phyloP scores from a whole-genome alignment of 2,113 vertebrate species.

The Engraulis encrasicolus region DNA sequence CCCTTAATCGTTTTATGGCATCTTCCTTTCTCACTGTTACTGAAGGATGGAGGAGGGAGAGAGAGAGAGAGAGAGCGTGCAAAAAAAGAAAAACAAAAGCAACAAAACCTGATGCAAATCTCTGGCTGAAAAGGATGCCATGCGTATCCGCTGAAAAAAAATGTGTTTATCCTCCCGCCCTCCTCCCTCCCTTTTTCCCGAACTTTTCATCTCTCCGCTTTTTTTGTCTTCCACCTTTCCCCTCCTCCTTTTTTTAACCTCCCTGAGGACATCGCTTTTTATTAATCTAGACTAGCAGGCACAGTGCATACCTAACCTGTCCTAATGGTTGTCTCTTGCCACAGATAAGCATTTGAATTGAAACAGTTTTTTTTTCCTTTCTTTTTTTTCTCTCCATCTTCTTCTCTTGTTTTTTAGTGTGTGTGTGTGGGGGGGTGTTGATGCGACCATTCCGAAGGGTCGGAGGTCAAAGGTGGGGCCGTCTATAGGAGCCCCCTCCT shows the following conservation, averaged over 20 bases:
- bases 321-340: not conserved
- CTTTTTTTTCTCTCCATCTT: not conserved
- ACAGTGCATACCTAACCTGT: not conserved
- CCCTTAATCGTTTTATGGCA: conserved; percentile 69
- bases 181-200: not conserved
- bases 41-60: conserved; percentile 38
- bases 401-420: conserved; percentile 14
- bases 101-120: conserved; percentile 43
- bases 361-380: not conserved
- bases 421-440: conserved; percentile 38
- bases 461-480: conserved; percentile 68
- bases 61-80: conserved; percentile 28
- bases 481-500: conserved; percentile 61
- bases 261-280: conserved; percentile 30
- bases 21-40: conserved; percentile 59
- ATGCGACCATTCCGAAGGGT: conserved; percentile 32
- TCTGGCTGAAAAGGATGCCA: not conserved
- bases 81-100: conserved; percentile 1
- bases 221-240: not conserved
- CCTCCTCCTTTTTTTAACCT: conserved; percentile 28
- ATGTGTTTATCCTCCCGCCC: conserved; percentile 22
- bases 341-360: conserved; percentile 12
- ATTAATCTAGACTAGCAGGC: not conserved
- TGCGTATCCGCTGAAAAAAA: conserved; percentile 28
- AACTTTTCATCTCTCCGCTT: conserved; percentile 16